Conservation (phyloP, 1,140 invertebrate species). For the Rhyzopertha dominica region DNA sequence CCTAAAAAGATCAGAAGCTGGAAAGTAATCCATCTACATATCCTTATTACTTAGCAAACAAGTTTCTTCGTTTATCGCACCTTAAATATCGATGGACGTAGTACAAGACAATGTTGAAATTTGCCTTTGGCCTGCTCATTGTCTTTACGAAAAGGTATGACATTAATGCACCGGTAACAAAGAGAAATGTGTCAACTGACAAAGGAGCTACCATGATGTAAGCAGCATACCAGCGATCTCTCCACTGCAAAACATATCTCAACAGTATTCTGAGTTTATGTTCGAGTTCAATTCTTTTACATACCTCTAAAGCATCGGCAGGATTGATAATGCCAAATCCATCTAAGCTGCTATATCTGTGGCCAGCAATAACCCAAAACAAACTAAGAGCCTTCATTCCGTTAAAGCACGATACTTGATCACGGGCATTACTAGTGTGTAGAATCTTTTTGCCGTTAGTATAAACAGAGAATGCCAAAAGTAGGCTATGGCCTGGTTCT, state of each 20-base stretch:
- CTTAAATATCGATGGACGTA: no score
- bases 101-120: no score
- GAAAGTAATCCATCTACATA: background rate
- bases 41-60: background rate
- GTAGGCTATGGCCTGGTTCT: constrained; percentile 25
- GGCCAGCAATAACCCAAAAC: constrained; percentile 60
- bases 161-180: constrained; percentile 50
- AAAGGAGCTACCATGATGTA: constrained; percentile 42
- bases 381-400: constrained; percentile 55
- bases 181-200: constrained; percentile 52
- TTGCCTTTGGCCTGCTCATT: no score
- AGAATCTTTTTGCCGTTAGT: constrained; percentile 37
- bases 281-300: background rate
- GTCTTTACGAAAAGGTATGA: constrained; percentile 50
- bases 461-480: constrained; percentile 37
- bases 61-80: background rate
- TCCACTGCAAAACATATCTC: constrained; percentile 32
- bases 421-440: constrained; percentile 23
- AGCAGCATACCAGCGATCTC: constrained; percentile 25
- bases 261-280: background rate
- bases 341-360: constrained; percentile 36
- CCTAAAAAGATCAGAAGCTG: constrained; percentile 8
- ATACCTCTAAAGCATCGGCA: background rate
- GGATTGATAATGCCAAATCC: background rate
- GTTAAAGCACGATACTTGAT: constrained; percentile 47